Evolutionary conservation across 2,797 vertebrate species (phyloP).

Genomic region (Sarcoramphus papa): DNA sequence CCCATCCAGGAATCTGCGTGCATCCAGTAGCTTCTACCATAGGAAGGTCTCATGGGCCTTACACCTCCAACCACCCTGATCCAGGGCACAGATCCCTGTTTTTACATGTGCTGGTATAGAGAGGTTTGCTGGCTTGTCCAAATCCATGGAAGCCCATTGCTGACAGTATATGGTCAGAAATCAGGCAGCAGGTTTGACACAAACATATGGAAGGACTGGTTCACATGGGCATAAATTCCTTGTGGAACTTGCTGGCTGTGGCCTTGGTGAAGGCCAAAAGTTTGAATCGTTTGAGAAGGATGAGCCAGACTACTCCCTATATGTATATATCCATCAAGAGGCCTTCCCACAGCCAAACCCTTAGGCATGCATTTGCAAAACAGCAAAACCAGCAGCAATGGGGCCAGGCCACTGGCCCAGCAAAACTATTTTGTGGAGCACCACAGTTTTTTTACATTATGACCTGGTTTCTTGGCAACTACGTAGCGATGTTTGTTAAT

Average conservation of each 20-base stretch:
- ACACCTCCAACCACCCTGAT: not conserved
- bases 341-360: not conserved
- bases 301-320: not conserved
- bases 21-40: not conserved
- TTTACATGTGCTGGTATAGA: rapidly evolving
- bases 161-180: not conserved
- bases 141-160: not conserved
- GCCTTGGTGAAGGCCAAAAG: not conserved
- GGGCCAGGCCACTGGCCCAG: not conserved
- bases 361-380: not conserved
- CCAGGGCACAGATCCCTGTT: not conserved
- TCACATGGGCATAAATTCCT: not conserved
- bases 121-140: not conserved
- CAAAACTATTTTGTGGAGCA: not conserved
- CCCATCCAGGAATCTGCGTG: not conserved
- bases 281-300: too few relatives aligned
- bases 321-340: not conserved
- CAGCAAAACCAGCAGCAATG: not conserved
- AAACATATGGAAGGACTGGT: not conserved
- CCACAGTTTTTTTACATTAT: rapidly evolving
- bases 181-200: not conserved
- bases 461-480: not conserved
- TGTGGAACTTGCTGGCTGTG: not conserved
- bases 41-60: not conserved
- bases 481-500: rapidly evolving